A percentile compares a stretch with the other conserved stretches of the same genome.
These are phyloP conservation scores for Lacerta viridis DNA, from an alignment of 2,797 vertebrate species.

Conservation along the genomic window DNA sequence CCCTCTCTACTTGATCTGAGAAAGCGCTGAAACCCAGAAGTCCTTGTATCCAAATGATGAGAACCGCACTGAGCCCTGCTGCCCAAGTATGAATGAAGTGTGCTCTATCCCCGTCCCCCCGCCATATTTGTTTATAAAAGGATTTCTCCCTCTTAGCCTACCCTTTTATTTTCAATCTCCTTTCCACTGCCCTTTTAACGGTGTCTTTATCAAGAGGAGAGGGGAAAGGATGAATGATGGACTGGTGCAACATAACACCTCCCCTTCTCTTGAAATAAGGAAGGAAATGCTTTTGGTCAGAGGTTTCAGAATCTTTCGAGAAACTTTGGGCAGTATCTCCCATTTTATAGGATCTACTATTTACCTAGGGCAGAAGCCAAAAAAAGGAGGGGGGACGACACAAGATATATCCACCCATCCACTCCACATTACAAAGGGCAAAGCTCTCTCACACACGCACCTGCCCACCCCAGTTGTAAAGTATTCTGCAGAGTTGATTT, in stretches of 20 bases:
- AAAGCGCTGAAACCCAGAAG: too few relatives aligned
- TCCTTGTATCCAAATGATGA: too few relatives aligned
- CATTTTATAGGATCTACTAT: background rate
- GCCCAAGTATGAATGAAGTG: background rate
- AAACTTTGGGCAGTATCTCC: background rate
- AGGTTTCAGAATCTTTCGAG: background rate
- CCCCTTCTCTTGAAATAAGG: background rate
- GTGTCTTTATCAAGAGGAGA: background rate
- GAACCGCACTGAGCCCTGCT: background rate
- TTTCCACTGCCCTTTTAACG: background rate
- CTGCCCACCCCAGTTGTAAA: background rate
- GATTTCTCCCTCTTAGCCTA: background rate
- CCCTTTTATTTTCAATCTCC: too few relatives aligned
- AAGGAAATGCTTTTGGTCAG: background rate
- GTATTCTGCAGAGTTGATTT: background rate
- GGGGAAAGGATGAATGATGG: background rate
- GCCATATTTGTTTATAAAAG: background rate
- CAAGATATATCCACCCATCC: background rate
- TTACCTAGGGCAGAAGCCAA: background rate
- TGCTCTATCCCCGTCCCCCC: background rate
- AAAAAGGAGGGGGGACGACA: background rate
- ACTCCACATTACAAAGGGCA: background rate
- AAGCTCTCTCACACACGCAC: background rate
- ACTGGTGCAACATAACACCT: background rate
- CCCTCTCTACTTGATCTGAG: background rate